Conservation (phyloP, 2,113 vertebrate species). For the Meles meles region DNA sequence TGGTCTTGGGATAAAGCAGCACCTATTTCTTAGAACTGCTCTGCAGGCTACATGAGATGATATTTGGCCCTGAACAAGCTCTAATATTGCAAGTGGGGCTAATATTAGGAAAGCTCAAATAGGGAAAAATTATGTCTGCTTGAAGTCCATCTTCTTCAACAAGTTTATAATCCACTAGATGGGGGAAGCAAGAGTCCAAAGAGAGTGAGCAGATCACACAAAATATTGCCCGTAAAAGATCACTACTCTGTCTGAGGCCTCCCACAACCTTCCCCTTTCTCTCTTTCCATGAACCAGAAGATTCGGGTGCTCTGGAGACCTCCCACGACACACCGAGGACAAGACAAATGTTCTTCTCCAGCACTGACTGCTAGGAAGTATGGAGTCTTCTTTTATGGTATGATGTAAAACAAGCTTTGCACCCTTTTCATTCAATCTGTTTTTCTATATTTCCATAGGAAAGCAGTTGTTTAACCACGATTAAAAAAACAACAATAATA, state of each 20-base stretch:
- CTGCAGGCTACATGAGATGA: neutral
- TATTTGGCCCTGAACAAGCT: neutral
- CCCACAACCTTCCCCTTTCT: neutral
- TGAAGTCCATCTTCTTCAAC: neutral
- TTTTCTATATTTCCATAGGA: neutral
- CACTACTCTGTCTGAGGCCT: neutral
- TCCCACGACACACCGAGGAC: neutral
- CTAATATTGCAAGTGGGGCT: neutral
- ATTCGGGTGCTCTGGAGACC: neutral
- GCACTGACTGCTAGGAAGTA: neutral
- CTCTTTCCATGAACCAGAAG: neutral
- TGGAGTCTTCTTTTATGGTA: neutral
- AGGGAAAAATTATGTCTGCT: neutral
- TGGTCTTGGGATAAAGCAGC: neutral
- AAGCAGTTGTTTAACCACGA: neutral
- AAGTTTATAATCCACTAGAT: neutral
- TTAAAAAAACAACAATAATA: neutral
- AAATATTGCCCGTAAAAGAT: neutral
- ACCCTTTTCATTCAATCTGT: neutral
- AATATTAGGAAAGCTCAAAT: neutral
- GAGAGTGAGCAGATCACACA: neutral
- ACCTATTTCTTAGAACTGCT: neutral
- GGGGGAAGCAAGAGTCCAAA: neutral
- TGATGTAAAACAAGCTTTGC: neutral
- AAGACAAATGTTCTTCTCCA: neutral